phyloP scores from a whole-genome alignment of 2,797 vertebrate species.

The Thalassophryne amazonica region DNA sequence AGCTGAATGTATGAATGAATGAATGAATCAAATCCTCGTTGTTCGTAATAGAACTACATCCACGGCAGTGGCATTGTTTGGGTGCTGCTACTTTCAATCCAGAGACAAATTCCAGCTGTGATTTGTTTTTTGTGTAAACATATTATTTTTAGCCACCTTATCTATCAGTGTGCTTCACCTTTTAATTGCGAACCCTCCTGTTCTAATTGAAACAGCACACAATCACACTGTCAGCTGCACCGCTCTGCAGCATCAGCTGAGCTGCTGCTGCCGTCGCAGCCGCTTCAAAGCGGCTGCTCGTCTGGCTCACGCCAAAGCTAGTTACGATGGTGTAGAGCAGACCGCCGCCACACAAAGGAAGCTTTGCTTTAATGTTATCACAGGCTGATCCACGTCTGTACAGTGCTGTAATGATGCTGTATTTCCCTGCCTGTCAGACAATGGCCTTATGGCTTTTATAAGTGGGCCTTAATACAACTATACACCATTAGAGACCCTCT shows the following conservation, averaged over 20 bases:
- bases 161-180: too few relatives aligned
- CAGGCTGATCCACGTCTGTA: constrained; percentile 65
- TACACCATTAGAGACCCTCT: constrained; percentile 52
- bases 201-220: constrained; percentile 16
- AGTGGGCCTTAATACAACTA: constrained; percentile 56
- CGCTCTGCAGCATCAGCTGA: constrained; percentile 17
- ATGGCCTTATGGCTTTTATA: constrained; percentile 59
- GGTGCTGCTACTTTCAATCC: too few relatives aligned
- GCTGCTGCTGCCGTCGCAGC: constrained; percentile 30
- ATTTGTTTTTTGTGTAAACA: too few relatives aligned
- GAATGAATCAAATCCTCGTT: too few relatives aligned
- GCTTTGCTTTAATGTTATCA: constrained; percentile 89
- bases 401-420: constrained; percentile 50
- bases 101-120: too few relatives aligned
- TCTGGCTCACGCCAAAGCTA: constrained; percentile 86
- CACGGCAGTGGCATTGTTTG: too few relatives aligned
- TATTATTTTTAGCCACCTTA: too few relatives aligned
- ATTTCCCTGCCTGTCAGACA: constrained; percentile 36
- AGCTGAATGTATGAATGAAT: too few relatives aligned
- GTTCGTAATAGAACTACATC: too few relatives aligned
- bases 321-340: constrained; percentile 83
- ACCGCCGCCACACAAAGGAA: constrained; percentile 81
- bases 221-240: constrained; percentile 20
- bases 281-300: constrained; percentile 83
- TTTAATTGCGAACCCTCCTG: too few relatives aligned